These are phyloP conservation scores for Picus viridis DNA, from an alignment of 2,797 vertebrate species.

Conservation along the genomic window DNA sequence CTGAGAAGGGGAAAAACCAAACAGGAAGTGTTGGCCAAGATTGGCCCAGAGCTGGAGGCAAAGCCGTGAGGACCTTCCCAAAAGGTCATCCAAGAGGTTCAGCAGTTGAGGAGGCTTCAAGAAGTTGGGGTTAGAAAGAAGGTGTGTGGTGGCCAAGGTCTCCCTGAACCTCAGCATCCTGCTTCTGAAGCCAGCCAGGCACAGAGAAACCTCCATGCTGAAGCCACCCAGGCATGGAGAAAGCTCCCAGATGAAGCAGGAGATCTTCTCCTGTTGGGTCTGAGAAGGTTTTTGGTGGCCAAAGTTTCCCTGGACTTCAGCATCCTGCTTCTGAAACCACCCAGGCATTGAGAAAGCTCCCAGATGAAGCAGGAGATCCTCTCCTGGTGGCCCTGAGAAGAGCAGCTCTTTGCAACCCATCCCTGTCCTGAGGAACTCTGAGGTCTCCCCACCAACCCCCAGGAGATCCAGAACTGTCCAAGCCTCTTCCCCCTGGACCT, in stretches of 20 bases:
- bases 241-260: neutral
- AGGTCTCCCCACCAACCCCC: neutral
- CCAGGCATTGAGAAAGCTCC: neutral
- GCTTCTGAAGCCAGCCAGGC: neutral
- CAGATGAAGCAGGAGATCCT: neutral
- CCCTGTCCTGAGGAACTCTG: neutral
- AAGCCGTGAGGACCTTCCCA: no score
- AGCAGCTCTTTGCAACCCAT: neutral
- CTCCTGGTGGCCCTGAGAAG: neutral
- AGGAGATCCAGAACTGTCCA: no score
- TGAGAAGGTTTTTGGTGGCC: no score
- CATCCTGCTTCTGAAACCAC: neutral
- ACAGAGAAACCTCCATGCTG: no score
- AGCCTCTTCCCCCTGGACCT: no score
- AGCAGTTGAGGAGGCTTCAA: no score
- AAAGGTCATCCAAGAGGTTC: no score
- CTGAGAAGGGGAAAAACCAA: slow-evolving; percentile 68
- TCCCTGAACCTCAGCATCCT: no score
- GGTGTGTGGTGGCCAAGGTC: no score
- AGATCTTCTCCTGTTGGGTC: neutral
- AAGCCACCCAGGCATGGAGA: neutral
- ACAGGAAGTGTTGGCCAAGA: neutral
- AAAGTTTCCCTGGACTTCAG: no score
- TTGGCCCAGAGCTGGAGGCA: no score
- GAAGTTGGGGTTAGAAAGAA: no score